A percentile compares a stretch with the other conserved stretches of the same genome.
Conservation (phyloP, 2,113 vertebrate genomes). For the Fukomys damarensis region DNA sequence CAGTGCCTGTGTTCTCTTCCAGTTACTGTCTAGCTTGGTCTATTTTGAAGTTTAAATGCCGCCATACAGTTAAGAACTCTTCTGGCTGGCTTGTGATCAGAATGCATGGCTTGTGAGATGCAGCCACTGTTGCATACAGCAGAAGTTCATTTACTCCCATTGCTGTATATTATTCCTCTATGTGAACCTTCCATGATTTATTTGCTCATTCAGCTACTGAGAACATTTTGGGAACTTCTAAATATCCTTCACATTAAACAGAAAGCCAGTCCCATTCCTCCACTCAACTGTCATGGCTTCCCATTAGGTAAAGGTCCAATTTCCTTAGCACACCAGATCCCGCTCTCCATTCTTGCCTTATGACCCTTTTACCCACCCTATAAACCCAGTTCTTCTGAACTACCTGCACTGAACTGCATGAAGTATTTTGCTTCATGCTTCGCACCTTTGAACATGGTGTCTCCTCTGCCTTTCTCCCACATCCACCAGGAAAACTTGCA, state of each 20-base stretch:
- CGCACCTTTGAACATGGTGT: not conserved
- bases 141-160: not conserved
- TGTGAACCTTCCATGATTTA: not conserved
- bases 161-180: not conserved
- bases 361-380: not conserved
- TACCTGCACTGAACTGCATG: not conserved
- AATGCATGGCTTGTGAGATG: conserved; percentile 19
- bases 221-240: conserved; percentile 31
- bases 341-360: conserved; percentile 6
- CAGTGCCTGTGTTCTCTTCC: not conserved
- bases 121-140: not conserved
- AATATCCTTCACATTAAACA: not conserved
- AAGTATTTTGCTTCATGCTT: not conserved
- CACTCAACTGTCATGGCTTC: not conserved
- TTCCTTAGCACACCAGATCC: not conserved
- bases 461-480: not conserved
- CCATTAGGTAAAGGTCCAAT: not conserved
- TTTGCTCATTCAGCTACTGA: conserved; percentile 34
- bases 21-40: not conserved
- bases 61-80: not conserved
- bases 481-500: not conserved
- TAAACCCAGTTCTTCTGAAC: conserved; percentile 24
- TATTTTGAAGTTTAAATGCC: conserved; percentile 18
- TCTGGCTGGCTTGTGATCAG: not conserved
- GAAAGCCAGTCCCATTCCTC: not conserved